phyloP scores from a whole-genome alignment of 2,113 vertebrate species.

The Otocyon megalotis region DNA sequence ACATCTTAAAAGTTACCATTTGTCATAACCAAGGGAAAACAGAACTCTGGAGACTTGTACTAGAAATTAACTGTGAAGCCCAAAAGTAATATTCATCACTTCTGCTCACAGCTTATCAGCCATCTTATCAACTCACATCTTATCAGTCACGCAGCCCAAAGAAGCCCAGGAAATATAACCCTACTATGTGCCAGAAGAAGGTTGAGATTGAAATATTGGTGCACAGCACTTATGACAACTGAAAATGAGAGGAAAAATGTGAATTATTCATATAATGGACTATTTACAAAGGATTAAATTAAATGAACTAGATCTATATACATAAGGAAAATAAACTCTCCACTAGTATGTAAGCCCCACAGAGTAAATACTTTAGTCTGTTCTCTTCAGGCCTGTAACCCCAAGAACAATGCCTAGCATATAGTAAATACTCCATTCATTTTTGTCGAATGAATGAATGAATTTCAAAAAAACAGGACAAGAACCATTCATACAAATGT shows the following conservation, averaged over 20 bases:
- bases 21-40: slow-evolving; percentile 1
- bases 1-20: background rate
- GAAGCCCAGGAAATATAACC: background rate
- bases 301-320: background rate
- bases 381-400: background rate
- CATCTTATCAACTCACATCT: background rate
- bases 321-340: background rate
- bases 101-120: background rate
- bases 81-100: background rate
- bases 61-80: slow-evolving; percentile 28
- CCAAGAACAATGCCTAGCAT: background rate
- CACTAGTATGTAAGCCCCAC: background rate
- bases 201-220: background rate
- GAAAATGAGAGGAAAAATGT: background rate
- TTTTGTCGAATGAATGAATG: slow-evolving; percentile 28
- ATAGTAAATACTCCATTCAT: background rate
- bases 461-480: slow-evolving; percentile 1
- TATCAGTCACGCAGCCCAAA: background rate
- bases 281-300: background rate
- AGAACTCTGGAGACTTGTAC: background rate
- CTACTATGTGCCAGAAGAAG: background rate
- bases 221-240: background rate
- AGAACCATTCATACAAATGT: slow-evolving; percentile 38
- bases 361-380: background rate
- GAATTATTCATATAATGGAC: slow-evolving; percentile 2